These are phyloP conservation scores for Spongia lamella DNA, from an alignment of 37 sponge, comb jelly and placozoan species.

Conservation along the genomic window DNA sequence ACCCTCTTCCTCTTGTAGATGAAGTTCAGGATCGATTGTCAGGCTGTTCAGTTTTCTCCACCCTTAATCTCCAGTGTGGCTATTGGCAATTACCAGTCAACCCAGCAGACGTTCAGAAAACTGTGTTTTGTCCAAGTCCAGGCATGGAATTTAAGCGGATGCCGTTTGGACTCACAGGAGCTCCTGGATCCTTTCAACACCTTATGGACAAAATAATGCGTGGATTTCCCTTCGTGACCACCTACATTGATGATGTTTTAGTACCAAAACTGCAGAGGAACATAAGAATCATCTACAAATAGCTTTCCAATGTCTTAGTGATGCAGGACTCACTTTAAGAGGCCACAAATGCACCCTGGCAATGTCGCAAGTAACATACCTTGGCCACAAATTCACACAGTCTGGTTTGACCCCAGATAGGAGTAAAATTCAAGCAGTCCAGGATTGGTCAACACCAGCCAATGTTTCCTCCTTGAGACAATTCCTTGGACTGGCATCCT, in stretches of 20 bases:
- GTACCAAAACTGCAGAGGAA: neutral
- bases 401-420: neutral
- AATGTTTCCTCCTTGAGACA: neutral
- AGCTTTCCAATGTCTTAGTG: neutral
- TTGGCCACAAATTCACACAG: neutral
- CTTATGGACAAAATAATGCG: neutral
- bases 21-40: no score
- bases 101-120: no score
- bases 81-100: no score
- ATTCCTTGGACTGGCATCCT: slow-evolving; percentile 4
- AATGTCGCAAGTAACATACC: neutral
- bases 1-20: no score
- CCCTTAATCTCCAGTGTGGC: no score
- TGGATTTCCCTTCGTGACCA: no score
- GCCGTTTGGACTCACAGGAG: no score
- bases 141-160: neutral
- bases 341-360: neutral
- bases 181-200: no score
- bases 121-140: neutral
- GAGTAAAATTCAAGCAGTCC: neutral
- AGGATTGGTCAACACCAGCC: slow-evolving; percentile 1
- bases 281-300: neutral
- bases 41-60: no score
- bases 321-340: neutral
- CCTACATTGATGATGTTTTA: neutral